phyloP scores from a whole-genome alignment of 2,797 vertebrate species.

The Orestias chungarensis region DNA sequence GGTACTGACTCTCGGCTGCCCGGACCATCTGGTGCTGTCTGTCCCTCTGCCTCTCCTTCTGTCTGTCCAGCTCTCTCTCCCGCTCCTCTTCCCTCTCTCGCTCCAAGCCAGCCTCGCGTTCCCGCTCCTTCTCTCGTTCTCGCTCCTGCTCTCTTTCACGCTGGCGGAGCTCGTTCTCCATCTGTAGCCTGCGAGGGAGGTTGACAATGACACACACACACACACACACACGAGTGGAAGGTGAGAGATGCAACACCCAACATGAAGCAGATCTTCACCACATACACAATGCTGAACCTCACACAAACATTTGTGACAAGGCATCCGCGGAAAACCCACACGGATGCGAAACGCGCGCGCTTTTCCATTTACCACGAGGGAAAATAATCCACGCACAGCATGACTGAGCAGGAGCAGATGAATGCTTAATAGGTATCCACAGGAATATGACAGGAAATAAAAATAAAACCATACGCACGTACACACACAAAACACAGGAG shows the following conservation, averaged over 20 bases:
- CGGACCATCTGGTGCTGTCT: conserved; percentile 77
- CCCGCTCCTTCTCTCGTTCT: conserved; percentile 71
- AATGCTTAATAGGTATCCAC: conserved; percentile 80
- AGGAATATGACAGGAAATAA: conserved; percentile 61
- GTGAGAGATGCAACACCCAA: conserved; percentile 82
- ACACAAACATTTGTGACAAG: conserved; percentile 66
- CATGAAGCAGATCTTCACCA: conserved; percentile 77
- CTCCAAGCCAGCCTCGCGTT: conserved; percentile 67
- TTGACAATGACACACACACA: conserved; percentile 61
- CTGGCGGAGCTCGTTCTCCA: conserved; percentile 88
- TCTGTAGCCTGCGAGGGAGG: conserved; percentile 85
- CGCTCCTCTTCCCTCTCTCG: conserved; percentile 63
- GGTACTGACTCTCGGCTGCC: conserved; percentile 79
- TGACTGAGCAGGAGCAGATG: conserved; percentile 78
- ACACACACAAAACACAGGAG: conserved; percentile 27
- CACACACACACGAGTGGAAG: conserved; percentile 54
- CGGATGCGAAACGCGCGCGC: conserved; percentile 34
- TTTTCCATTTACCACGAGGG: conserved; percentile 68
- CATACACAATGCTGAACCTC: conserved; percentile 76
- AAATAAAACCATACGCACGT: conserved; percentile 5
- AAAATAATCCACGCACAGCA: conserved; percentile 79
- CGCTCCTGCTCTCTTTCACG: conserved; percentile 77
- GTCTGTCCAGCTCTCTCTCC: conserved; percentile 83
- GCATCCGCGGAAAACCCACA: conserved; percentile 38
- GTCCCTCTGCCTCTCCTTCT: conserved; percentile 89